A percentile compares a stretch with the other conserved stretches of the same genome.
Conservation (phyloP, 2,797 vertebrate genomes). For the Tadarida brasiliensis region DNA sequence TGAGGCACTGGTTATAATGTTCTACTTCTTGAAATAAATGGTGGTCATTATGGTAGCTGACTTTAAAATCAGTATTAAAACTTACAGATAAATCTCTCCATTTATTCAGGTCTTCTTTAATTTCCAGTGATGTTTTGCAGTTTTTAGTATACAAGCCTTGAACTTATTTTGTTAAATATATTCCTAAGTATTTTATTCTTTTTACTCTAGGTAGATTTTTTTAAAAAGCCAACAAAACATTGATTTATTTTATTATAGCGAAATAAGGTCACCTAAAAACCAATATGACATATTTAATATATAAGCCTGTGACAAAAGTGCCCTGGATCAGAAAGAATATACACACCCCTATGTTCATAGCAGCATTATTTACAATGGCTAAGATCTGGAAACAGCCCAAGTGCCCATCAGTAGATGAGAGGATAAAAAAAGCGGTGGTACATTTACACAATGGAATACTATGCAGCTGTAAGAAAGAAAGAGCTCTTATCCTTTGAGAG, state of each 20-base stretch:
- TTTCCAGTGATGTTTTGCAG: no score
- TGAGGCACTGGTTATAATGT: neutral
- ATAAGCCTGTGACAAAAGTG: neutral
- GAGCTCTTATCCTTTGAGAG: no score
- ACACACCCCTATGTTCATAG: no score
- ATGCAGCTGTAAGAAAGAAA: no score
- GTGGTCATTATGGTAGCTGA: neutral
- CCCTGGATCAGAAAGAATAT: no score
- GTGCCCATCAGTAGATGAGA: no score
- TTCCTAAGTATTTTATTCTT: conserved; percentile 26
- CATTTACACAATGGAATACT: no score
- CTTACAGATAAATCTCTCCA: neutral
- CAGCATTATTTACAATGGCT: no score
- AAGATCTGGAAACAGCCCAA: no score
- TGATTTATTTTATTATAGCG: neutral
- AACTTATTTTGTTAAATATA: no score
- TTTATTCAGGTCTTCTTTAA: neutral
- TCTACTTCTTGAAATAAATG: conserved; percentile 7
- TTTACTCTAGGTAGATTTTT: neutral
- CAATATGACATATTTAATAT: neutral
- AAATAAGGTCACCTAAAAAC: conserved; percentile 12
- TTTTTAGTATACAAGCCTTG: no score
- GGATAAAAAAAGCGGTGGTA: no score
- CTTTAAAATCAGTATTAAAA: conserved; percentile 6
- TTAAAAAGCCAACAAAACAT: neutral